phyloP scores from a whole-genome alignment of 1,140 invertebrate genomes.

The Apocrypta bakeri region DNA sequence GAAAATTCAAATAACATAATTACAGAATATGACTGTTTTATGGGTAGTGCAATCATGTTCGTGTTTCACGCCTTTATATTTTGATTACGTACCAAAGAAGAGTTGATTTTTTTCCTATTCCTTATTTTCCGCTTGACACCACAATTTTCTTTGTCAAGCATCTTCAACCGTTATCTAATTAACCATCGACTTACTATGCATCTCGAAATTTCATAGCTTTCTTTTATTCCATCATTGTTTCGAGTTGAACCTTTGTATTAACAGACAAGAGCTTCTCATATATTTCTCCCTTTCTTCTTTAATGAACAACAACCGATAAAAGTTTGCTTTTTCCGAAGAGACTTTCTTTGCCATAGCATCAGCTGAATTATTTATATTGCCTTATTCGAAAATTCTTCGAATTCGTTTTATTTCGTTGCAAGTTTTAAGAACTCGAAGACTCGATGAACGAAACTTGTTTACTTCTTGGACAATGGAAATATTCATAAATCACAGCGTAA shows the following conservation, averaged over 20 bases:
- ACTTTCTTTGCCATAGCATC: background rate
- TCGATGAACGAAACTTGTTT: too few relatives aligned
- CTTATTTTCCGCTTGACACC: background rate
- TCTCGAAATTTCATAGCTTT: slow-evolving; percentile 5
- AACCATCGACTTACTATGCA: slow-evolving; percentile 6
- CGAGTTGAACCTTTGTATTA: background rate
- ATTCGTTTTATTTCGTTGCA: background rate
- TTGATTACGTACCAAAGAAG: background rate
- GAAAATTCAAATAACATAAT: background rate
- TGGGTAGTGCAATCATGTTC: background rate
- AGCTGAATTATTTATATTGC: background rate
- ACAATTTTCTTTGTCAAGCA: slow-evolving; percentile 20
- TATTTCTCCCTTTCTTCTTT: slow-evolving; percentile 9
- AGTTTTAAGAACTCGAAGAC: too few relatives aligned
- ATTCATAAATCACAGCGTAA: too few relatives aligned
- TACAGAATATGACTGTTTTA: background rate
- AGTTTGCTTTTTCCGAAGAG: background rate
- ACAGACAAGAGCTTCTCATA: background rate
- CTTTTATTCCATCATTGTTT: slow-evolving; percentile 8
- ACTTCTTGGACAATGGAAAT: too few relatives aligned
- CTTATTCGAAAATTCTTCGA: background rate
- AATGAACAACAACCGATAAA: background rate
- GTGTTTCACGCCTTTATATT: background rate
- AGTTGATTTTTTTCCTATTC: background rate
- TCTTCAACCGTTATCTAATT: background rate